Conservation (phyloP, 2,113 vertebrate species). For the Marcusenius ussheri region DNA sequence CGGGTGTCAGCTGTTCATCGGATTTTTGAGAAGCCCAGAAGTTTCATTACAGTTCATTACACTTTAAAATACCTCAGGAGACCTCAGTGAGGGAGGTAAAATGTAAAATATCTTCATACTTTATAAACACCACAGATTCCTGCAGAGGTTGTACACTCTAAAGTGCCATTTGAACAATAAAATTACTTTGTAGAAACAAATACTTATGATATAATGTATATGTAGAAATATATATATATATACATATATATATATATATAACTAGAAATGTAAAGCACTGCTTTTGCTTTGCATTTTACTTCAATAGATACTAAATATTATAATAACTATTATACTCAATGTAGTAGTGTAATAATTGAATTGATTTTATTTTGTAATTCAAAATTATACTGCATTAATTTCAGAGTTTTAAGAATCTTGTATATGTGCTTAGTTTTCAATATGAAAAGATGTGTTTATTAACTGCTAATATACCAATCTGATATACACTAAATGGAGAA, state of each 20-base stretch:
- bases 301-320: neutral
- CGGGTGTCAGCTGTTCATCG: slow-evolving; percentile 33
- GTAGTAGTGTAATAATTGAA: neutral
- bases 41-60: neutral
- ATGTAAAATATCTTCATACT: neutral
- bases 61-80: neutral
- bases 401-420: neutral
- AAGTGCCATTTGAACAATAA: neutral
- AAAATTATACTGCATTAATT: neutral
- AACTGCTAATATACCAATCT: neutral
- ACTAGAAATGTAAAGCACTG: neutral
- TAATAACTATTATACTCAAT: too few species aligned
- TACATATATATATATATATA: neutral
- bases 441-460: neutral
- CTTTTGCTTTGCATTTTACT: neutral
- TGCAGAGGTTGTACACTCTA: neutral
- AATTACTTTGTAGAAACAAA: neutral
- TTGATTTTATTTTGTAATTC: neutral
- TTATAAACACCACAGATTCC: neutral
- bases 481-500: neutral
- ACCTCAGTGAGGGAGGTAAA: neutral
- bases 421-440: neutral
- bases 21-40: slow-evolving; percentile 7
- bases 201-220: neutral
- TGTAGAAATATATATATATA: neutral